A percentile compares a stretch with the other conserved stretches of the same genome.
These are phyloP conservation scores for Uloborus diversus DNA, from an alignment of 1,140 invertebrate genomes.

Conservation along the genomic window DNA sequence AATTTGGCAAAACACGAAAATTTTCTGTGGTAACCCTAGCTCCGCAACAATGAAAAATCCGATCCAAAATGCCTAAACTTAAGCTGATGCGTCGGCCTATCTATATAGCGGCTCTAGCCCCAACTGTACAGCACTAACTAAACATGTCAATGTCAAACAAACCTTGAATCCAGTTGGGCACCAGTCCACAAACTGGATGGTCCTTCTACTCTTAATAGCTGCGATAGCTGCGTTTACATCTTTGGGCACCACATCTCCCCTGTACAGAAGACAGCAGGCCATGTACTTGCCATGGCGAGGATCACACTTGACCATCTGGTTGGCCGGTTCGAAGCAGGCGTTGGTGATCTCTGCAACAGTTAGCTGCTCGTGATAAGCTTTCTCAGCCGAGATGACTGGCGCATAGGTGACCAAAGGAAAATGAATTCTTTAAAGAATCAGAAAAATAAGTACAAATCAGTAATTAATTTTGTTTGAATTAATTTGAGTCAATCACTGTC, in stretches of 20 bases:
- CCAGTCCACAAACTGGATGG: constrained; percentile 72
- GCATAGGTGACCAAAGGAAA: constrained; percentile 78
- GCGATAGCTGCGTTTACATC: constrained; percentile 86
- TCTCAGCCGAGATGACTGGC: constrained; percentile 19
- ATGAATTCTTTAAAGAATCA: constrained; percentile 65
- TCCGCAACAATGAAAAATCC: constrained; percentile 55
- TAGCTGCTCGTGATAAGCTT: constrained; percentile 81
- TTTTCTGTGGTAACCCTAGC: no score
- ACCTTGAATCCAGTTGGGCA: constrained; percentile 62
- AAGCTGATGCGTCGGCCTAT: not conserved
- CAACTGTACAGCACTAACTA: no score
- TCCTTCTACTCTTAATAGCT: constrained; percentile 81
- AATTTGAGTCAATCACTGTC: no score
- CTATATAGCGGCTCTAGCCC: no score
- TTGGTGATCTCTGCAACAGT: constrained; percentile 31
- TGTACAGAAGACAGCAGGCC: constrained; percentile 54
- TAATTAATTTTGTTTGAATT: no score
- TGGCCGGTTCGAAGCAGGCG: constrained; percentile 19
- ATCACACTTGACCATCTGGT: constrained; percentile 46
- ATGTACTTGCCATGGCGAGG: constrained; percentile 26
- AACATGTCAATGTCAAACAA: no score
- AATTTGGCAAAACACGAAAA: not conserved
- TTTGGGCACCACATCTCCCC: constrained; percentile 80
- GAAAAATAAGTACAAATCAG: no score
- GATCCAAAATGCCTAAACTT: not conserved